Percentiles rank a stretch among this genome's conserved stretches.
phyloP scores from a whole-genome alignment of 2,888 invertebrate species.

The Piscicola geometra region DNA sequence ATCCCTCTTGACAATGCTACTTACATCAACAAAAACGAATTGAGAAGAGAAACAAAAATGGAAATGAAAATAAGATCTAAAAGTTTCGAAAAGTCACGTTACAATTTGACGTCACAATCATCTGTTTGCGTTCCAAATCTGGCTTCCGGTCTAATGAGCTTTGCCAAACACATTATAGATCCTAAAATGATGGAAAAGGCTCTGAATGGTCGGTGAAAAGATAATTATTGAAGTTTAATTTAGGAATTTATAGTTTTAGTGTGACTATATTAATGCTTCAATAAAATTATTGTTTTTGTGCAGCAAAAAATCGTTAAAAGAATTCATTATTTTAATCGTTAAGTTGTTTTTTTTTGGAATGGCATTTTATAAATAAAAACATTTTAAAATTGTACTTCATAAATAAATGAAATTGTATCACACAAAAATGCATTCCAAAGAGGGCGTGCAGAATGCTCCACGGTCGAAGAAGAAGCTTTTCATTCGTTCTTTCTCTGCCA shows the following conservation, averaged over 20 bases:
- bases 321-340: too few relatives aligned
- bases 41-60: neutral
- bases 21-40: too few relatives aligned
- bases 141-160: neutral
- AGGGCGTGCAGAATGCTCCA: neutral
- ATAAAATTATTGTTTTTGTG: too few relatives aligned
- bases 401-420: neutral
- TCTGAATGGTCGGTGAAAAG: neutral
- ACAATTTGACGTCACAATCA: neutral
- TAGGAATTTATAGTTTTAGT: too few relatives aligned
- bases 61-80: neutral
- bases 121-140: neutral
- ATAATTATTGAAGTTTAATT: too few relatives aligned
- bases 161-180: neutral
- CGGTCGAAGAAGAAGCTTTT: neutral
- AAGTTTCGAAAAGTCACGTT: neutral
- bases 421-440: neutral
- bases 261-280: too few relatives aligned
- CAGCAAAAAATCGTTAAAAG: too few relatives aligned
- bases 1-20: too few relatives aligned
- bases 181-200: neutral
- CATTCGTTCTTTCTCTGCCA: slow-evolving; percentile 4
- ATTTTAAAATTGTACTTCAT: neutral
- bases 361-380: neutral
- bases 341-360: too few relatives aligned